Evolutionary conservation across 2,888 invertebrate genomes (phyloP), one percentile per base, ranked within the genome.

Genomic region (Physocephala rufipes): DNA sequence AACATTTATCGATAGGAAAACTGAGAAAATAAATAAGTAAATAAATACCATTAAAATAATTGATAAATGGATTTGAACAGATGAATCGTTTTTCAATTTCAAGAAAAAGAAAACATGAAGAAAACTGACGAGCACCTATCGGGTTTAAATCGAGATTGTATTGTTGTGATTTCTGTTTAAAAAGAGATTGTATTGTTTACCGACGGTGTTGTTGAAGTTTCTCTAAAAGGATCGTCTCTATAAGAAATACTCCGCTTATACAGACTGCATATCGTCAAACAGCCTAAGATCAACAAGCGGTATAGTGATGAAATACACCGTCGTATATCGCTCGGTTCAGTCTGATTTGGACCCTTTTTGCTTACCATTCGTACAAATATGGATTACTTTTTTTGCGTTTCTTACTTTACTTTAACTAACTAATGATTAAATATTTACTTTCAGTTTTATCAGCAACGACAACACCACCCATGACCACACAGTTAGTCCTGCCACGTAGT

Each of bases 391-490:
- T 58, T 28, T 53, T 2, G 24, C 28, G 58, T 28, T 58, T 28
- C 26, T 28, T n/a, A n/a, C n/a, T n/a, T n/a, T n/a, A n/a, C 26
- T 58, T 28, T 28, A 58, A 28, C 58, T 12, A 58, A 58, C 58
- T 28, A 24, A 58, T 58, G 58, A 28, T 58, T 28, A 49, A 65
- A 65, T 65, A 65, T 65, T 65, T 65, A 65, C 65, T 26, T 51
- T 28, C 13, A 16, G 30, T 28, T 51, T 65, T 47, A 49, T n/a
- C n/a, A 15, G 26, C 58, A 58, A 16, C 58, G 2, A 1, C 58
- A 26, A n/a, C n/a, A n/a, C n/a, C n/a, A n/a, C n/a, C 24, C 58
- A 28, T n/a, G n/a, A n/a, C n/a, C n/a, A n/a, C n/a, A n/a, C n/a
- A n/a, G n/a, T n/a, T n/a, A n/a, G n/a, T n/a, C n/a, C n/a, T n/a